Evolutionary conservation across 1,140 invertebrate genomes (phyloP).

Genomic region (Gonatopus flavifemur): DNA sequence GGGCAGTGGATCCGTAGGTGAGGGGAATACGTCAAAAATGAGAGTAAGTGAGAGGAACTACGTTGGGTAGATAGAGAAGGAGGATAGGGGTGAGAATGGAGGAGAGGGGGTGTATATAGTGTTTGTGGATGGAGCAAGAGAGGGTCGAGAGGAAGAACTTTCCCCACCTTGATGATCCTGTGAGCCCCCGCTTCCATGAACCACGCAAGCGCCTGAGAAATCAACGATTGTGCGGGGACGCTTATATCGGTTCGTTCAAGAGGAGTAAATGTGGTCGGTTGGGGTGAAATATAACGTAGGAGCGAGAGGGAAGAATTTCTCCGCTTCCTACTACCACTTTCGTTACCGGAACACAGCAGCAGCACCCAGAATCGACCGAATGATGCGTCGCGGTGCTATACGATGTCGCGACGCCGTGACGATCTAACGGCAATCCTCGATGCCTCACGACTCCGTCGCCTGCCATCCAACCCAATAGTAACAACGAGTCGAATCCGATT

Average conservation of each 20-base stretch:
- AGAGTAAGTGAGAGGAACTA: slow-evolving; percentile 10
- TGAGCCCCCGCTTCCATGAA: not conserved
- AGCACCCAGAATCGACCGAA: slow-evolving; percentile 50
- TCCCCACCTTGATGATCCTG: slow-evolving; percentile 3
- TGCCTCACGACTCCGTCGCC: slow-evolving; percentile 36
- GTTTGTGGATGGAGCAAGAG: too few species aligned
- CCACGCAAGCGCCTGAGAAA: not conserved
- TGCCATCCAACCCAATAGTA: too few species aligned
- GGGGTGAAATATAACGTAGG: too few species aligned
- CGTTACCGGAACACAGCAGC: too few species aligned
- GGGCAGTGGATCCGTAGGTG: slow-evolving; percentile 56
- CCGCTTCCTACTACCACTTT: slow-evolving; percentile 27
- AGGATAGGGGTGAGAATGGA: slow-evolving; percentile 1
- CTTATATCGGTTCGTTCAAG: too few species aligned
- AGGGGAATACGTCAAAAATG: slow-evolving; percentile 18
- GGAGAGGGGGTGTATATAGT: not conserved
- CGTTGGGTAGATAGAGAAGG: not conserved
- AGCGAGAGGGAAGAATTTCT: not conserved
- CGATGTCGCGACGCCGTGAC: slow-evolving; percentile 32
- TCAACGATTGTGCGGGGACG: not conserved
- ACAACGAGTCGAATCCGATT: too few species aligned
- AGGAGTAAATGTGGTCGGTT: too few species aligned
- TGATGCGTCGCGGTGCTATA: slow-evolving; percentile 14
- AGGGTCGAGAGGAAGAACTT: not conserved
- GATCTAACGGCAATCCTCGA: slow-evolving; percentile 57